These are phyloP conservation scores for Hyperoplus immaculatus DNA, from an alignment of 2,797 vertebrate genomes.

Conservation along the genomic window DNA sequence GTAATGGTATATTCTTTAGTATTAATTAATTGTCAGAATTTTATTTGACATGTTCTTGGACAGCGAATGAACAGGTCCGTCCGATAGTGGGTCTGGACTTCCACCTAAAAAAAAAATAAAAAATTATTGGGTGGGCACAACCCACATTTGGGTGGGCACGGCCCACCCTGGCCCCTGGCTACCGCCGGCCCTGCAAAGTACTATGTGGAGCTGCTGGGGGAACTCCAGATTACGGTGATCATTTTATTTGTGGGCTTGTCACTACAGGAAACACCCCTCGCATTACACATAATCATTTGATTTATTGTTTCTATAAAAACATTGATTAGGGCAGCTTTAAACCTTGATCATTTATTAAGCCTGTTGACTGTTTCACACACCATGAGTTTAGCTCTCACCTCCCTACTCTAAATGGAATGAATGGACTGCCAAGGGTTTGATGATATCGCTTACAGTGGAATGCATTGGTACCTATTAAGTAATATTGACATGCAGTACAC, in stretches of 20 bases:
- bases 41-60: no score
- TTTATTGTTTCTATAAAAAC: background rate
- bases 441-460: slow-evolving; percentile 19
- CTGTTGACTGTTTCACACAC: slow-evolving; percentile 24
- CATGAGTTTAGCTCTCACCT: slow-evolving; percentile 10
- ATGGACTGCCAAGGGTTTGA: slow-evolving; percentile 13
- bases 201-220: background rate
- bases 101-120: no score
- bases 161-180: no score
- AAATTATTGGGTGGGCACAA: no score
- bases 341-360: slow-evolving; percentile 17
- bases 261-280: background rate
- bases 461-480: slow-evolving; percentile 20
- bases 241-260: background rate
- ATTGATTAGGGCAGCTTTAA: slow-evolving; percentile 21
- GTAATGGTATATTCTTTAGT: no score
- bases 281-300: slow-evolving; percentile 3
- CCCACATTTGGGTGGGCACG: no score
- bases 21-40: no score
- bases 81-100: no score
- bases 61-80: no score
- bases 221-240: background rate
- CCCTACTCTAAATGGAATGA: slow-evolving; percentile 12
- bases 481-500: slow-evolving; percentile 29
- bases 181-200: no score